A percentile compares a stretch with the other conserved stretches of the same genome.
These are phyloP conservation scores for Euschistus heros DNA, from an alignment of 1,140 invertebrate genomes.

Conservation along the genomic window DNA sequence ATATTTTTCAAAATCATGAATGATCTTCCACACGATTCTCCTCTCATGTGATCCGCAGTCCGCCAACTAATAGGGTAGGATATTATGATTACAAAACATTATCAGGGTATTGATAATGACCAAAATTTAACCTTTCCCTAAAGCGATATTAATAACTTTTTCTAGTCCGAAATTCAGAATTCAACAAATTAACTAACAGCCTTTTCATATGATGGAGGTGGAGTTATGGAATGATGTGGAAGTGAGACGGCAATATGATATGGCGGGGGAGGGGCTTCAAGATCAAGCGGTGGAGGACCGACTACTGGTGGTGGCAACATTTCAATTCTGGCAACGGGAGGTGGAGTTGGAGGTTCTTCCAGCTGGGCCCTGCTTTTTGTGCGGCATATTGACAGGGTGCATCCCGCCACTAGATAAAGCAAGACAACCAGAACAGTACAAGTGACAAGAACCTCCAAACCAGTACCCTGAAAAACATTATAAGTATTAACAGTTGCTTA, in stretches of 20 bases:
- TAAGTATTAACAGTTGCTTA: too few relatives aligned
- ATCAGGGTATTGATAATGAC: too few relatives aligned
- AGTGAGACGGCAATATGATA: constrained; percentile 56
- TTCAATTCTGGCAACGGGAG: constrained; percentile 4
- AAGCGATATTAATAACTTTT: too few relatives aligned
- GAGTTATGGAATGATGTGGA: constrained; percentile 44
- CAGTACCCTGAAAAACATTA: constrained; percentile 36
- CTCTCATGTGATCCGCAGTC: too few relatives aligned
- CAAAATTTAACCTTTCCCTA: too few relatives aligned
- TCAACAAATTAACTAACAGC: constrained; percentile 43
- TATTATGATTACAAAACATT: too few relatives aligned
- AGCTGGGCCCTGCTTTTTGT: constrained; percentile 14
- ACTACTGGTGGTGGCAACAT: constrained; percentile 26
- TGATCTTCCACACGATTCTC: too few relatives aligned
- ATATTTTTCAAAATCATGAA: too few relatives aligned
- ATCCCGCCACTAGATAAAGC: constrained; percentile 42
- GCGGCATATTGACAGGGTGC: constrained; percentile 37
- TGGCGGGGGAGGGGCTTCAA: constrained; percentile 43
- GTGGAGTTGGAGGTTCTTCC: neutral
- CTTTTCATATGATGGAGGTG: constrained; percentile 53
- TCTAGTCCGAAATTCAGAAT: too few relatives aligned
- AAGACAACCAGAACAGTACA: constrained; percentile 50
- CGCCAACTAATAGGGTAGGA: too few relatives aligned
- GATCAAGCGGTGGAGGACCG: constrained; percentile 36
- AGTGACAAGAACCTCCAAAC: constrained; percentile 51